Base-by-base conservation (phyloP, 53 echinoderm and acorn worm genomes). In the Apostichopus leukothele region DNA sequence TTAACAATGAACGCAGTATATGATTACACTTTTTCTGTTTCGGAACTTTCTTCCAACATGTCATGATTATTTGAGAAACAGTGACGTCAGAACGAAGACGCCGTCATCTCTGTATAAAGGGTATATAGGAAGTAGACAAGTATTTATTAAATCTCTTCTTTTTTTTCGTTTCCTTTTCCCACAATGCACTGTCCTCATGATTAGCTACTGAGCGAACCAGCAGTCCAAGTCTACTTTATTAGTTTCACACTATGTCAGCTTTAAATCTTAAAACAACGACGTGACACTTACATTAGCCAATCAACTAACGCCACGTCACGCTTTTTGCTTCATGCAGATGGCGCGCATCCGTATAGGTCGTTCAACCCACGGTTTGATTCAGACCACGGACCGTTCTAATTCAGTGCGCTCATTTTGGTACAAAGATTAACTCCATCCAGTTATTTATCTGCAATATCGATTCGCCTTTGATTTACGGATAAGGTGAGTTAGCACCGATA, bases 391-490 rank as follows among this genome's bases (percentile, higher is more conserved):
- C 59, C 18, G 80, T 21, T 80, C 51, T 54, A 53, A 12, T 4
- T 80, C 80, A 80, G 80, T 80, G 53, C 80, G 80, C 80, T 80
- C 80, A 80, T 80, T 80, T 80, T 80, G 80, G 51, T 4, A 5
- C 80, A 53, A 80, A 80, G 80, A 80, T 80, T 80, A 80, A 80
- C 54, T 80, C n/a, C 59, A 53, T 53, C 20, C 21, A 53, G 21
- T 80, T 54, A 80, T 80, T 68, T 80, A 80, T 80, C 80, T 80
- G 80, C 80, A 55, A 80, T 80, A 80, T 80, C 80, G 80, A 80
- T 80, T 80, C 59, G 52, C 59, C 20, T 22, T 57, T 80, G 80
- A 80, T 80, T 80, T 80, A 80, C 80, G 52, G 9, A 21, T 25
- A 21, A 80, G 80, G 80, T 80, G 21, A 80, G 80, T 9, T 53